Base-by-base conservation (phyloP, 2,888 invertebrate genomes). In the Heteropelma amictum region DNA sequence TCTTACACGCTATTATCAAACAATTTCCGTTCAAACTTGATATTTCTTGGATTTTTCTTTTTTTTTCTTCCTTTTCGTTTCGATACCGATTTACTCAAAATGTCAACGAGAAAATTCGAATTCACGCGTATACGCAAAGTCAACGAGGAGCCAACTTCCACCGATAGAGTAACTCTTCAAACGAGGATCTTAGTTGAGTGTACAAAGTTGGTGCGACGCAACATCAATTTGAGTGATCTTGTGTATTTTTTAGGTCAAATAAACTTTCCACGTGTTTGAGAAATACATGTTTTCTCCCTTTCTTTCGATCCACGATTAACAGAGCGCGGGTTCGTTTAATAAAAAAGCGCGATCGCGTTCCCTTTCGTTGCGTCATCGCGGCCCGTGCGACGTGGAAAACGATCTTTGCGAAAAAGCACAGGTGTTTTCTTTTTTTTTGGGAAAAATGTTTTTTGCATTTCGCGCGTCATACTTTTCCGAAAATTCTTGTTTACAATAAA, bases 1-100 rank as follows among this genome's bases (percentile, higher is more conserved):
- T 30, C 51, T 65, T 65, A 65, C 35, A 30, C 14, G 12, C 64
- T 69, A 74, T 58, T n/a, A 58, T 69, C 51, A 51, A 69, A 69
- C 64, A 53, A 69, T 17, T 69, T 30, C 51, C n/a, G 64, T 64
- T 38, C 49, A 63, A 68, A 38, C 47, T 61, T 54, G 26, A 49
- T 56, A 53, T 54, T 33, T 58, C 42, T 51, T 33, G 28, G n/a
- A n/a, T n/a, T n/a, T 30, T 33, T 40, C 33, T 14, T 60, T 1
- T 64, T 42, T 58, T 23, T 26, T 28, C 49, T 30, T 42, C n/a
- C n/a, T 19, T 14, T 33, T 19, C 14, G 38, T 17, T 26, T 47
- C n/a, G 49, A n/a, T 19, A 30, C 35, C 35, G 40, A 47, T 30
- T 35, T 23, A 33, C 58, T 42, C n/a, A 64, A 45, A 17, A 23